phyloP scores from a whole-genome alignment of 2,113 vertebrate species.

The Mastomys natalensis region DNA sequence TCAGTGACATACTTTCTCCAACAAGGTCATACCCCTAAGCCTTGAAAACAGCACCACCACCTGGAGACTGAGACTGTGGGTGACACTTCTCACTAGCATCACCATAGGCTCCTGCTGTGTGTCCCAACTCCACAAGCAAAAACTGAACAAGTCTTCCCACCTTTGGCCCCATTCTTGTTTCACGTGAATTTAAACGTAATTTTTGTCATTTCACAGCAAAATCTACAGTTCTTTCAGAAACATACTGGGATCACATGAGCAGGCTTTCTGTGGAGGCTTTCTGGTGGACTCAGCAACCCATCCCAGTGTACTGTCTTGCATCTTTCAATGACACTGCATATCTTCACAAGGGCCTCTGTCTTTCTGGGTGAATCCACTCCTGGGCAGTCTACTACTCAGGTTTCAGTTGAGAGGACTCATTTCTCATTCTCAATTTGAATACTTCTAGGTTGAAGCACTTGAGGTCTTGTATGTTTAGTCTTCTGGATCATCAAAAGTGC shows the following conservation, averaged over 20 bases:
- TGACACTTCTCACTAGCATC: not conserved
- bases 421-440: not conserved
- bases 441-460: not conserved
- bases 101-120: not conserved
- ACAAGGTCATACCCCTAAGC: not conserved
- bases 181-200: not conserved
- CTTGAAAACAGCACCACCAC: not conserved
- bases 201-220: not conserved
- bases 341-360: fast-evolving
- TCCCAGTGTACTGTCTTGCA: too few species aligned
- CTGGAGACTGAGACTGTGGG: not conserved
- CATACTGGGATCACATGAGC: fast-evolving
- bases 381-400: not conserved
- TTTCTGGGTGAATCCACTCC: too few species aligned
- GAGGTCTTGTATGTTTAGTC: not conserved
- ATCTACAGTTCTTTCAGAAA: fast-evolving
- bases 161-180: not conserved
- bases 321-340: not conserved
- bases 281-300: not conserved
- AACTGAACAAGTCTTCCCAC: fast-evolving
- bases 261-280: not conserved
- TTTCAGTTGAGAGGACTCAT: not conserved
- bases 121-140: fast-evolving
- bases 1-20: not conserved
- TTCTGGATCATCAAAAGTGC: not conserved